A percentile compares a stretch with the other conserved stretches of the same genome.
Evolutionary conservation across 2,888 invertebrate genomes (phyloP).

Genomic region (Diplolepis rosae): DNA sequence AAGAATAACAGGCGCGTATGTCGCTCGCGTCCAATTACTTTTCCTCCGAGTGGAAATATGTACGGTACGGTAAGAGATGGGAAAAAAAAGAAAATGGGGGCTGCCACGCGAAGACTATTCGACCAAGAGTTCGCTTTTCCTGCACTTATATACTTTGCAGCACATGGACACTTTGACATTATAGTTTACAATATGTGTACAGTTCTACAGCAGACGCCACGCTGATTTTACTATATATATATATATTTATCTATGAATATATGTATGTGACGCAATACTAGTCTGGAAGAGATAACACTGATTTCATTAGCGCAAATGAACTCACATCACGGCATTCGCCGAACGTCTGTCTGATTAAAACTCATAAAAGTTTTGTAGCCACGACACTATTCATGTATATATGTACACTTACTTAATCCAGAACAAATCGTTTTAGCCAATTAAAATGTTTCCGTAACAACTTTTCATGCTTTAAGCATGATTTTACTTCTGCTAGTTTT

Average conservation of each 20-base stretch:
- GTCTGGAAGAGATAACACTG: conserved; percentile 68
- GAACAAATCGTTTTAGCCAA: too few species aligned
- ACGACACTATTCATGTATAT: too few species aligned
- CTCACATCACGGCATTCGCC: conserved; percentile 61
- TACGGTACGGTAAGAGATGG: conserved; percentile 41
- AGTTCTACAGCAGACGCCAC: background rate
- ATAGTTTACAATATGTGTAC: background rate
- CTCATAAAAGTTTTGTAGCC: conserved; percentile 66
- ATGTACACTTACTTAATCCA: too few species aligned
- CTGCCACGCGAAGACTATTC: conserved; percentile 27
- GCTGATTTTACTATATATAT: too few species aligned
- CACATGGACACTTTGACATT: conserved; percentile 37
- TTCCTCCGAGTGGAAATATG: conserved; percentile 62
- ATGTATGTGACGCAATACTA: conserved; percentile 56
- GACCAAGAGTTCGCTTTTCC: conserved; percentile 43
- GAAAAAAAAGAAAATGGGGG: background rate
- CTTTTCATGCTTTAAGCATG: too few species aligned
- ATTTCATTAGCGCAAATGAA: conserved; percentile 73
- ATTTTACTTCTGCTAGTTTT: too few species aligned
- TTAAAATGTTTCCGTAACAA: too few species aligned
- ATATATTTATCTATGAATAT: too few species aligned
- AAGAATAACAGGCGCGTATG: conserved; percentile 64
- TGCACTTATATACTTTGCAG: conserved; percentile 40
- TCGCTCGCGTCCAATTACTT: conserved; percentile 66
- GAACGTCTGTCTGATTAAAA: conserved; percentile 68